A percentile compares a stretch with the other conserved stretches of the same genome.
phyloP scores from a whole-genome alignment of 2,797 vertebrate genomes.

The Tragopan temminckii region DNA sequence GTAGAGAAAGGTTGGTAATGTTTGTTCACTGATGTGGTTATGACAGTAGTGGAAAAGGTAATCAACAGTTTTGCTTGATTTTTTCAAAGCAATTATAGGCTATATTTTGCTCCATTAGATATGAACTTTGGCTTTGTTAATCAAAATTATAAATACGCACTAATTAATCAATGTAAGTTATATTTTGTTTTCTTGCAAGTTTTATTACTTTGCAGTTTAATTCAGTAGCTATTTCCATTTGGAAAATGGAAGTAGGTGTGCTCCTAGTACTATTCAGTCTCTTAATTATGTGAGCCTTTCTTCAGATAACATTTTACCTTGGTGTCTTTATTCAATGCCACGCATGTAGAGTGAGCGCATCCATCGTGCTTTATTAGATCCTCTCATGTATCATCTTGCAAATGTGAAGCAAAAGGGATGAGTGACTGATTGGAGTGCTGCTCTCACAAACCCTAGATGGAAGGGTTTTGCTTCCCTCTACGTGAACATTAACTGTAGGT shows the following conservation, averaged over 20 bases:
- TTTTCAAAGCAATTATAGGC: background rate
- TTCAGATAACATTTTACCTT: background rate
- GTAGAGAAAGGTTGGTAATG: background rate
- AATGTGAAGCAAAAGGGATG: background rate
- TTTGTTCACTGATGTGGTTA: background rate
- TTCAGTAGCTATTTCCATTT: background rate
- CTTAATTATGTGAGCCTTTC: background rate
- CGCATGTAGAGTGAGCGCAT: background rate
- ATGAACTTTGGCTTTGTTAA: background rate
- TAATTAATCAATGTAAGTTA: background rate
- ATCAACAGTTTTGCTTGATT: background rate
- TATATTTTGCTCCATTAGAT: background rate
- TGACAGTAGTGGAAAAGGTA: background rate
- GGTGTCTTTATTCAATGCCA: background rate
- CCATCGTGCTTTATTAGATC: background rate
- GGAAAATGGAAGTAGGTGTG: background rate
- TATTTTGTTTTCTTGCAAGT: background rate
- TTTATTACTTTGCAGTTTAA: background rate
- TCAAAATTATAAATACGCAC: background rate
- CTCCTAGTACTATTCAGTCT: background rate
- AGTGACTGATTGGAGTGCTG: background rate
- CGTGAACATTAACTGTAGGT: background rate
- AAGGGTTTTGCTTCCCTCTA: background rate
- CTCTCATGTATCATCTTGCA: constrained; percentile 1
- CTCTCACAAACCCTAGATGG: background rate